Evolutionary conservation across 2,888 invertebrate species (phyloP), one percentile per base, ranked within the genome.

Genomic region (Gortyna flavago): DNA sequence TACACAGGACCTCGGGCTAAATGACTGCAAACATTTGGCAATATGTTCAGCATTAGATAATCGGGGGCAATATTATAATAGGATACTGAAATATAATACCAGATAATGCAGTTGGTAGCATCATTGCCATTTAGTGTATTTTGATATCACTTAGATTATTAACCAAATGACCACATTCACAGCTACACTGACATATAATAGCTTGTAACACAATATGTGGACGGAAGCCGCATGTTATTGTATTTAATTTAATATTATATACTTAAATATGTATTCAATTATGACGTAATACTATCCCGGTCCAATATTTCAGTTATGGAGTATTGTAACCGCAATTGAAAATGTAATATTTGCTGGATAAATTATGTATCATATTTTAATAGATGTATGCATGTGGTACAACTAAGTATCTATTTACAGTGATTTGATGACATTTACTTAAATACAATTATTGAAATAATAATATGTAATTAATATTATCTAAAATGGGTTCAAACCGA

Each of bases 161-260:
- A 68, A 84, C 62, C 59, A 64, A 75, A 78, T 67, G 32, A 71
- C 79, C 70, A 75, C 72, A 83, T 70, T 74, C 44, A 66, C 70
- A 41, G 66, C 62, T 18, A 16, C 16, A 18, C 71, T 72, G 77
- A 44, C 16, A 44, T 11, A 74, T 83, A 69, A 61, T 64, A 29
- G 29, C 21, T n/a, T 57, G 78, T 71, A 75, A 84, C 61, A 65
- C 66, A 75, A 80, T 74, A 81, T 79, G 81, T 67, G 70, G 59
- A 51, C 84, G 75, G 84, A 81, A 81, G 75, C 70, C 21, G 32
- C 77, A 71, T 57, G 64, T 73, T 61, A 61, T 68, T 65, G 18
- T 75, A 76, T 69, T 61, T 54, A 67, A 80, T 74, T 68, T 68
- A 54, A 71, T 80, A 57, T 73, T 62, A 62, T 61, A n/a, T 41